Evolutionary conservation across 2,113 vertebrate species (phyloP), one percentile per base, ranked within the genome.

Genomic region (Eurypyga helias): DNA sequence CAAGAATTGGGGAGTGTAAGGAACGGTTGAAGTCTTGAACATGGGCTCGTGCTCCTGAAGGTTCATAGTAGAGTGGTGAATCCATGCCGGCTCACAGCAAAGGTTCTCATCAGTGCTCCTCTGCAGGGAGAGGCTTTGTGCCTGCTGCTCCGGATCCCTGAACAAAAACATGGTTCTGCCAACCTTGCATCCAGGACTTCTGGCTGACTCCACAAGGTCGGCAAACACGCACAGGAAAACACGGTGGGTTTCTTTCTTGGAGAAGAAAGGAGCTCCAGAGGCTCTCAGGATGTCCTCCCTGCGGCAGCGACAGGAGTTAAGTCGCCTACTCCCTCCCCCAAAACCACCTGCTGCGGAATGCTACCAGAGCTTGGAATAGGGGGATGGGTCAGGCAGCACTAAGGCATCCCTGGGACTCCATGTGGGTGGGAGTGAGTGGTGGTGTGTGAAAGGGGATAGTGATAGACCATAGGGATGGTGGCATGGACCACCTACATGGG

Each of bases 311-410:
- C 12, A 43, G 51, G 33, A 66, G 2, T 16, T 16, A n/a, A 36
- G 36, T 9, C 10, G 16, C 21, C 28, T 65, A 2, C 7, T 65
- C 5, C 18, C 5, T 66, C 16, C 10, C 12, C 0, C 0, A 17
- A 6, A 64, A 71, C 19, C 18, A 23, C n/a, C 24, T 71, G 43
- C 52, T 45, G 38, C 21, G 60, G 33, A 21, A 13, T 1, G 1
- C 13, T 21, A 16, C n/a, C 14, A 6, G 21, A 77, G 28, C n/a
- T 58, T n/a, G 48, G 36, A 58, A 49, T 0, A 5, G 24, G 46
- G 62, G 64, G 20, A 7, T 14, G 24, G 16, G 18, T 41, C 45
- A 34, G 70, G 48, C 26, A 75, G 70, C n/a, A 3, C 26, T 33
- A 0, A 18, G 24, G 34, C 18, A 38, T n/a, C 34, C 6, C 21